Conservation (phyloP, 2,113 vertebrate genomes). For the Silurus glanis region DNA sequence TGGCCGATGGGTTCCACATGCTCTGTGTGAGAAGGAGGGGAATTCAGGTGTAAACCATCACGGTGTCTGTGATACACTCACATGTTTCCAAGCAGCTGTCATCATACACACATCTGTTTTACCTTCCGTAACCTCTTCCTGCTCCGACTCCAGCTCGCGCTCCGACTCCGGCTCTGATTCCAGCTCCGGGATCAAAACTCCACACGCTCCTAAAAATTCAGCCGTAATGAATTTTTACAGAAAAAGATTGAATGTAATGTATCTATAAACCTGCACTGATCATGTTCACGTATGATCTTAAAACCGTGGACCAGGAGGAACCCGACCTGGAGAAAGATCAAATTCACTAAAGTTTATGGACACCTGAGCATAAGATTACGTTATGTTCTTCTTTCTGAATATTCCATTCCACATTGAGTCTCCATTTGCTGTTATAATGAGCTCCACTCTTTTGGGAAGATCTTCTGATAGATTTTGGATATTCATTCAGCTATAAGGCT, state of each 20-base stretch:
- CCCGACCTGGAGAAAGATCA: not conserved
- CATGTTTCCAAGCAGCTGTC: slow-evolving; percentile 29
- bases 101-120: slow-evolving; percentile 37
- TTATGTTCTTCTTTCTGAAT: no score
- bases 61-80: slow-evolving; percentile 67
- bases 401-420: no score
- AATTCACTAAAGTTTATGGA: no score
- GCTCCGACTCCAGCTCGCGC: not conserved
- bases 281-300: not conserved
- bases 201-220: not conserved
- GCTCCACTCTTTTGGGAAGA: no score
- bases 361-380: no score
- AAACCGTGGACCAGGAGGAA: not conserved
- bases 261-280: not conserved
- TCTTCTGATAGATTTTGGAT: no score
- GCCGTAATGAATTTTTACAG: not conserved
- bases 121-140: slow-evolving; percentile 56
- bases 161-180: no score
- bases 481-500: no score
- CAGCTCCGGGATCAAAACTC: not conserved
- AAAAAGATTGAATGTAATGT: not conserved
- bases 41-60: slow-evolving; percentile 75
- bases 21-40: slow-evolving; percentile 72
- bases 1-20: slow-evolving; percentile 78
- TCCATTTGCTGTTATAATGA: no score